Evolutionary conservation across 1,140 invertebrate genomes (phyloP).

Genomic region (Papilio polytes): DNA sequence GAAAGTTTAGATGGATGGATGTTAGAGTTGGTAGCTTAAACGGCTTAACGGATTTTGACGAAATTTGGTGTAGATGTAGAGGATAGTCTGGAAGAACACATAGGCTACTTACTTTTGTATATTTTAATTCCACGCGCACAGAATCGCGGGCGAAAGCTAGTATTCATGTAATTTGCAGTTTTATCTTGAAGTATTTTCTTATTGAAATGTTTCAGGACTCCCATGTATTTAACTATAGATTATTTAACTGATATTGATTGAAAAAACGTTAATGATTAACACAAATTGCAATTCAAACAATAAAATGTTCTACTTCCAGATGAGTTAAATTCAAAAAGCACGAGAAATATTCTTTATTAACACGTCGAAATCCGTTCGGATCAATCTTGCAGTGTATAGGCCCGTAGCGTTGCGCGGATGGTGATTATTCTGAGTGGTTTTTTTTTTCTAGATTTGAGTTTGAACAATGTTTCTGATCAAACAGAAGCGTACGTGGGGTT

Average conservation of each 20-base stretch:
- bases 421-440: constrained; percentile 34
- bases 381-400: not conserved
- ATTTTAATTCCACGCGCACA: too few relatives aligned
- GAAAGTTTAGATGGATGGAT: too few relatives aligned
- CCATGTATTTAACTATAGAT: too few relatives aligned
- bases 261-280: not conserved
- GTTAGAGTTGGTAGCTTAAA: too few relatives aligned
- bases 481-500: constrained; percentile 29
- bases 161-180: too few relatives aligned
- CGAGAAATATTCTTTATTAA: constrained; percentile 17
- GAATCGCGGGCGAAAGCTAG: too few relatives aligned
- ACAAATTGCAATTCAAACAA: not conserved
- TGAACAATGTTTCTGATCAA: constrained; percentile 37
- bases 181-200: too few relatives aligned
- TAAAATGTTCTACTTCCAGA: not conserved
- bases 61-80: too few relatives aligned
- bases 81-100: too few relatives aligned
- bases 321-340: not conserved
- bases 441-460: constrained; percentile 37
- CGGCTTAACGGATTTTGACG: too few relatives aligned
- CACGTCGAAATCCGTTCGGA: not conserved
- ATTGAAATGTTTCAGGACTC: too few relatives aligned
- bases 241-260: not conserved
- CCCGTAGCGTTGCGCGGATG: not conserved
- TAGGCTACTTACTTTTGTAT: too few relatives aligned